Percentiles rank a stretch among this genome's conserved stretches.
These are phyloP conservation scores for Nephrotoma flavescens DNA, from an alignment of 2,888 invertebrate genomes.

Conservation along the genomic window DNA sequence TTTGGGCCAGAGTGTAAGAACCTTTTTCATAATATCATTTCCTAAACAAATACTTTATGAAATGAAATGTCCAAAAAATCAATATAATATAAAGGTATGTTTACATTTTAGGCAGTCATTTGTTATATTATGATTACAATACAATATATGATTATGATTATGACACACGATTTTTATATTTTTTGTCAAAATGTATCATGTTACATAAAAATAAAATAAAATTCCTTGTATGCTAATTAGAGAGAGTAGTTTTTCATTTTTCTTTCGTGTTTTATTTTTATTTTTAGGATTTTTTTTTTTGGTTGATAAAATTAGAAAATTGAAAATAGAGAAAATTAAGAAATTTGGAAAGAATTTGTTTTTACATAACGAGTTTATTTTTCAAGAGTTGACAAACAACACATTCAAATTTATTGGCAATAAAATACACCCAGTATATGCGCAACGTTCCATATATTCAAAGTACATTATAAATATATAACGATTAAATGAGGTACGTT, in stretches of 20 bases:
- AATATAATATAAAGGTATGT: neutral
- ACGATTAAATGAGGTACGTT: neutral
- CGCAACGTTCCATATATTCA: neutral
- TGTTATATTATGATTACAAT: neutral
- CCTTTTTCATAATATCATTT: neutral
- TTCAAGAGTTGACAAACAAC: neutral
- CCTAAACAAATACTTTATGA: neutral
- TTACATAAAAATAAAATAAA: neutral
- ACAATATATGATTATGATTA: neutral
- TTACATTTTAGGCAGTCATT: neutral
- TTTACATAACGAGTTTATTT: neutral
- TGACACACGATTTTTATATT: neutral
- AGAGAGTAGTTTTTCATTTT: neutral
- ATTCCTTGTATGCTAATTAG: neutral
- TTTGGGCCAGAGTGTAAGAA: neutral
- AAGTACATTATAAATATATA: neutral
- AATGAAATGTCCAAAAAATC: neutral
- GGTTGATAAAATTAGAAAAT: neutral
- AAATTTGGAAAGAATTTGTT: neutral
- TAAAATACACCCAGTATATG: neutral
- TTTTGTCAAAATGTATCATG: neutral
- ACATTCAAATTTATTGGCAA: neutral
- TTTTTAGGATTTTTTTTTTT: neutral
- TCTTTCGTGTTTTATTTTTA: neutral
- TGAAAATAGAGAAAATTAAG: neutral